Base-by-base conservation (phyloP, 1,140 invertebrate species). In the Copidosoma floridanum region DNA sequence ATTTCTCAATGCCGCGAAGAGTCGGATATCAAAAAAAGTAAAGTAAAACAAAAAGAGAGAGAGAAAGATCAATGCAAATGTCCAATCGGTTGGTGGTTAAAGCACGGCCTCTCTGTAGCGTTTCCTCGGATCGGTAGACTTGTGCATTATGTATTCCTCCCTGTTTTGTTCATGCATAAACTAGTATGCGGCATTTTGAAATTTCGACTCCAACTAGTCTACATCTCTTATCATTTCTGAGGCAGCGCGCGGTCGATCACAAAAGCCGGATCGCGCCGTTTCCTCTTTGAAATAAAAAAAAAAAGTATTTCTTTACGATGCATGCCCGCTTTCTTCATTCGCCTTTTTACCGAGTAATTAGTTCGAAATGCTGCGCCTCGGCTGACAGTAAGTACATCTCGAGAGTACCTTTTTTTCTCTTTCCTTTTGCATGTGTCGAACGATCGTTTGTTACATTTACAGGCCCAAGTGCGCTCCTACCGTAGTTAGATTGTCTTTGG, bases 61-160 rank as follows among this genome's bases (percentile, higher is more conserved):
- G n/a, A 7, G 8, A 20, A 35, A 38, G 20, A 32, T 48, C 14
- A 50, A 61, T 40, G 58, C 58, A 61, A 61, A 61, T 61, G 54
- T 52, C 58, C 58, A 61, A 61, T 61, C 48, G 58, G 44, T 55
- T 55, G 44, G 58, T 50, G 37, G 58, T 61, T 61, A 40, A 61
- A 61, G 58, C 52, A 55, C 2, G 27, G 27, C 24, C 58, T n/a
- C 58, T 61, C 58, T 55, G 4, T n/a, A 41, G 58, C 58, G 44
- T 61, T 61, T 48, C 53, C 52, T 55, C 29, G 50, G 52, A 55
- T 54, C 41, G 2, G 52, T 61, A 61, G 58, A 61, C 40, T 50
- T 61, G 24, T 53, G 29, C 23, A 26, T 26, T 23, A 26, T 47
- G 10, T 47, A 47, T 37, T 38, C 3, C n/a, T 21, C 27, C 27